Evolutionary conservation across 2,888 invertebrate species (phyloP).

Genomic region (Ormyrus thymus): DNA sequence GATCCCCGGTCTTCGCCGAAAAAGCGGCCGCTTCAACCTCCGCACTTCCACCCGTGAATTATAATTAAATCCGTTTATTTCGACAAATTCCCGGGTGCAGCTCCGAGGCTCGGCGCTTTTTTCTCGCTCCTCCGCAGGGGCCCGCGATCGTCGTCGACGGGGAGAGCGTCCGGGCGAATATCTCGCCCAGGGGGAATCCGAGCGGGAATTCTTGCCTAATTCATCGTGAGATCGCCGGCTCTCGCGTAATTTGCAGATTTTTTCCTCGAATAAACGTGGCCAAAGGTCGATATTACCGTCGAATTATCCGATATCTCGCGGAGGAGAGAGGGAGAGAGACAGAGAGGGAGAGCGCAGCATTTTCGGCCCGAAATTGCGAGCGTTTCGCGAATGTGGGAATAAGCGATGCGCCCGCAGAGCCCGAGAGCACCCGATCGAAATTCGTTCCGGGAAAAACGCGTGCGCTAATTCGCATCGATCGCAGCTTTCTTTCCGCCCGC

Average conservation of each 20-base stretch:
- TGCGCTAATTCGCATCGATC: slow-evolving; percentile 54
- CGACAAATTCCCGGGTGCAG: slow-evolving; percentile 26
- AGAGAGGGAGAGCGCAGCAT: too few relatives aligned
- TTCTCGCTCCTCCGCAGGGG: neutral
- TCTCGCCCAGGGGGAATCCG: slow-evolving; percentile 19
- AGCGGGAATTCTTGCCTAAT: slow-evolving; percentile 49
- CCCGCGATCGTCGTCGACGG: neutral
- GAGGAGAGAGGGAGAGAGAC: slow-evolving; percentile 1
- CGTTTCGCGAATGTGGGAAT: slow-evolving; percentile 54
- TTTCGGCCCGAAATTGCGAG: neutral
- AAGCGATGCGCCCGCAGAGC: slow-evolving; percentile 20
- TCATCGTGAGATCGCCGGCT: slow-evolving; percentile 33
- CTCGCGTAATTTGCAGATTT: slow-evolving; percentile 50
- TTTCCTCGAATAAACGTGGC: slow-evolving; percentile 54
- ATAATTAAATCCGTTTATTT: slow-evolving; percentile 33
- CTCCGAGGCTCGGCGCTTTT: slow-evolving; percentile 20
- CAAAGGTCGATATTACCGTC: slow-evolving; percentile 54
- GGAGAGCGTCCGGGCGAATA: slow-evolving; percentile 4
- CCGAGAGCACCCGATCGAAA: slow-evolving; percentile 40
- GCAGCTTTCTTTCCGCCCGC: slow-evolving; percentile 24
- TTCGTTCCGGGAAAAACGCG: slow-evolving; percentile 52
- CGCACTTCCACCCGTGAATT: slow-evolving; percentile 1
- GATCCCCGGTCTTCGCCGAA: neutral
- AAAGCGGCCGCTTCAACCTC: neutral
- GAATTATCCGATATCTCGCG: slow-evolving; percentile 54